Evolutionary conservation across 2,888 invertebrate genomes (phyloP), one percentile per base, ranked within the genome.

Genomic region (Drosophila colorata): DNA sequence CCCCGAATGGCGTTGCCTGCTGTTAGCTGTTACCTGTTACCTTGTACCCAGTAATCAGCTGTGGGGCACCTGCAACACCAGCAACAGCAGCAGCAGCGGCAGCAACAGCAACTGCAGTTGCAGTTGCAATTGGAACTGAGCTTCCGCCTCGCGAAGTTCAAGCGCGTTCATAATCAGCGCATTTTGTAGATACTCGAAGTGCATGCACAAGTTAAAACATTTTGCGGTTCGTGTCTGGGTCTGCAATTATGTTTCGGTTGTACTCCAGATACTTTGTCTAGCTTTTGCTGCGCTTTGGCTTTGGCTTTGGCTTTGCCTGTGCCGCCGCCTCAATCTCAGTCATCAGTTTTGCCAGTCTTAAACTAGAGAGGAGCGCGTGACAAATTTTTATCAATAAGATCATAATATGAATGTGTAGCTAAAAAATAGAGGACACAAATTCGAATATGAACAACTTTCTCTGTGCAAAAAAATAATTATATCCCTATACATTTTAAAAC

Each of bases 111-210:
- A 41, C 35, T n/a, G 47, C 66, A 57, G 53, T 41, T 28, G 16
- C 20, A 6, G 47, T 40, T n/a, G 47, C 66, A 57, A 57, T 41
- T 56, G 61, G n/a, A 56, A 46, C 33, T 49, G 43, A 23, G 70
- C 70, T 78, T 78, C 70, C 72, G 78, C 67, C 57, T 79, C 52
- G 44, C 31, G 57, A 78, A 66, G 73, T 77, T 73, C 78, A 77
- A 69, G 79, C 84, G 77, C 84, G 84, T 78, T 87, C 83, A 81
- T 87, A 83, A 83, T 87, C 87, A 83, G 87, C 68, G 82, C 87
- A 82, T 82, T 82, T 82, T 82, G 82, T 80, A 80, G 84, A 87
- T 80, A 69, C 80, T 58, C 74, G 56, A 65, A 40, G 71, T 80
- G 80, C 84, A 78, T 79, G 85, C 74, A 64, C 74, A 64, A 72